Evolutionary conservation across 1,140 invertebrate species (phyloP), one percentile per base, ranked within the genome.

Genomic region (Homarus americanus): DNA sequence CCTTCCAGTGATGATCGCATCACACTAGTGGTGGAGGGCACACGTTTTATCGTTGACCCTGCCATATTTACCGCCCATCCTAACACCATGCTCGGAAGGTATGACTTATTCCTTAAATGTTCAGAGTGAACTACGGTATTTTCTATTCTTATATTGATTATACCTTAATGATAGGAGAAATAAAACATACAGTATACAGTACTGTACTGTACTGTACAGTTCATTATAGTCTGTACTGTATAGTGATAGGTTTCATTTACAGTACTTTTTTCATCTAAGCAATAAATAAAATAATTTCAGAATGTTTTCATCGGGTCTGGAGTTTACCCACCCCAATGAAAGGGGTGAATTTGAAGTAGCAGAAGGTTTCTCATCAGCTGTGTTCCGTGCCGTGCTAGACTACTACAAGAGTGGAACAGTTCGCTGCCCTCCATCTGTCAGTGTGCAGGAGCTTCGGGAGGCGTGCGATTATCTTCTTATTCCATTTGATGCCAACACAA

Each of bases 381-480:
- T 99, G 3, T 99, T 99, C 94, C 95, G 98, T 72, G 97, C 98
- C 0, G 98, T 99, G 93, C 95, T 99, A 93, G 99, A 99, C 92
- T 99, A 97, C 94, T 99, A 99, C 94, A 97, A 98, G 92, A 96
- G 96, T 73, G 98, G 98, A 20, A 95, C 97, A 2, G 98, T 99
- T 92, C 95, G 97, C 41, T 98, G 98, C 94, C 98, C 98, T 0
- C 96, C 96, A 20, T 96, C 96, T 75, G 97, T 98, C 4, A 96
- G 97, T 4, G 97, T 99, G 20, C 97, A 98, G 93, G 99, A 99
- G 94, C 94, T 99, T 58, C 95, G 98, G 80, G 99, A 99, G 94
- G 99, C 99, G 36, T 99, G 99, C 94, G 99, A 99, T 94, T 99
- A 99, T 94, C 95, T 99, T 41, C 96, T 99, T 2, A 97, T 99